phyloP scores from a whole-genome alignment of 37 sponge, comb jelly and placozoan genomes.

The Agelas oroides region DNA sequence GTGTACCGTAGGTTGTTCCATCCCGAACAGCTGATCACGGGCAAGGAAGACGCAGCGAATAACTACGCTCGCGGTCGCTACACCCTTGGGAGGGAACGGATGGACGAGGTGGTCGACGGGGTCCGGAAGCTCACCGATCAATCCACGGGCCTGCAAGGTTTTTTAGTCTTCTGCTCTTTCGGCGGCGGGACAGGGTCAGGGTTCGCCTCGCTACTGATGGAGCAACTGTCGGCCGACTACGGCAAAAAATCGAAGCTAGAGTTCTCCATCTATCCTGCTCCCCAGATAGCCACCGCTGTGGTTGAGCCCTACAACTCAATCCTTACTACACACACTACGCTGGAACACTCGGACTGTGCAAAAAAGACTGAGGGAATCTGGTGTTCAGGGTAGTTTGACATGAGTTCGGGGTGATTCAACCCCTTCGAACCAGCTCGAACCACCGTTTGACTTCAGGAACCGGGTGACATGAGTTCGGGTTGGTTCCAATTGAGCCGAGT shows the following conservation, averaged over 20 bases:
- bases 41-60: constrained; percentile 97
- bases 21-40: constrained; percentile 93
- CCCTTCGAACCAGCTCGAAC: too few species aligned
- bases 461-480: too few species aligned
- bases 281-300: constrained; percentile 90
- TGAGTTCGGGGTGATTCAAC: too few species aligned
- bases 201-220: constrained; percentile 87
- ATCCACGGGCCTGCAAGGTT: constrained; percentile 89
- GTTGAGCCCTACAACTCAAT: constrained; percentile 97
- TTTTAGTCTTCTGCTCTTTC: constrained; percentile 90
- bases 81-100: constrained; percentile 89
- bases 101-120: constrained; percentile 82
- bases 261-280: constrained; percentile 91
- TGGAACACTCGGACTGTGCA: constrained; percentile 94
- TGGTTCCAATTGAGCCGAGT: too few species aligned
- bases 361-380: too few species aligned
- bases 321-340: constrained; percentile 92
- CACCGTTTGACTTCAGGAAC: too few species aligned
- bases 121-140: constrained; percentile 90
- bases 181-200: constrained; percentile 96
- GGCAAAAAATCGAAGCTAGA: constrained; percentile 93
- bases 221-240: constrained; percentile 87
- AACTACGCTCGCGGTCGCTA: constrained; percentile 98
- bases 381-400: too few species aligned
- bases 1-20: constrained; percentile 92